Evolutionary conservation across 1,140 invertebrate species (phyloP).

Genomic region (Aphis gossypii): DNA sequence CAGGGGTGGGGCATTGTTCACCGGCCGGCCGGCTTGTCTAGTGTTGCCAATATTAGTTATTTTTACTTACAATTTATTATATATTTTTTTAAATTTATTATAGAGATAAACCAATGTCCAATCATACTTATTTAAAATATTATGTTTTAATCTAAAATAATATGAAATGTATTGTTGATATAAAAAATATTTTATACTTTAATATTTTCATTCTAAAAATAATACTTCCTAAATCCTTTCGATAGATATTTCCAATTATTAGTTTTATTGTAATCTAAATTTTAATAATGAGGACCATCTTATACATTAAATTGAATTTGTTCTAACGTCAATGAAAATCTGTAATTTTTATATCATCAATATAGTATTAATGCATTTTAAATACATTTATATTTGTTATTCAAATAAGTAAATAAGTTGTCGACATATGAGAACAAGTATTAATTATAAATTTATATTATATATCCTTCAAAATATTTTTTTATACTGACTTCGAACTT

Average conservation of each 20-base stretch:
- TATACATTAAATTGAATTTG: background rate
- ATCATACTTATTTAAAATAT: background rate
- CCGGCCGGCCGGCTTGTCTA: constrained; percentile 20
- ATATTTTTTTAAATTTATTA: background rate
- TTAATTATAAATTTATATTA: too few relatives aligned
- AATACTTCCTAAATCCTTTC: background rate
- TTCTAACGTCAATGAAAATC: background rate
- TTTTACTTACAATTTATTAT: background rate
- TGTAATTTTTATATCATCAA: too few relatives aligned
- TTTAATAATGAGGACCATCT: background rate
- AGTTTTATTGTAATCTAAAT: background rate
- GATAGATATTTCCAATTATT: background rate
- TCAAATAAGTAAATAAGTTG: too few relatives aligned
- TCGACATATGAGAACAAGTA: too few relatives aligned
- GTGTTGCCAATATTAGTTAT: constrained; percentile 19
- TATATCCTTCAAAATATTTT: too few relatives aligned
- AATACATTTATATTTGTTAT: too few relatives aligned
- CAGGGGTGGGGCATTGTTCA: background rate
- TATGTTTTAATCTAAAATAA: background rate
- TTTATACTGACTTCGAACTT: too few relatives aligned
- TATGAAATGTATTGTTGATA: too few relatives aligned
- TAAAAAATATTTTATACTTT: background rate
- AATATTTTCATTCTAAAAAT: background rate
- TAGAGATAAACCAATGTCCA: background rate
- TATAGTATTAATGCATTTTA: too few relatives aligned